Evolutionary conservation across 1,140 invertebrate species (phyloP), one percentile per base, ranked within the genome.

Genomic region (Drosophila serrata): DNA sequence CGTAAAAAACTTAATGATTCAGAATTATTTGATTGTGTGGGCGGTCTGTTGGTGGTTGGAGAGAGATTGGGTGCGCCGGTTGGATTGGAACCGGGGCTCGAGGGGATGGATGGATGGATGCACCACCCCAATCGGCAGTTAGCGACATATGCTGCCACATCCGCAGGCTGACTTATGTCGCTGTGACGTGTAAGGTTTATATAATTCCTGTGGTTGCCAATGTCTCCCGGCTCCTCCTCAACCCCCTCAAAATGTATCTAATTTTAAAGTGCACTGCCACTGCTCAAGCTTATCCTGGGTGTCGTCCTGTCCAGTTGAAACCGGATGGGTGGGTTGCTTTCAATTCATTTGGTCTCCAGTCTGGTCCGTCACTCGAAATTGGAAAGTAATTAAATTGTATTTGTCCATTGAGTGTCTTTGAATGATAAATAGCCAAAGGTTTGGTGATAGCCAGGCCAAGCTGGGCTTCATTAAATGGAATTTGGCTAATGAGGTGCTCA

Each of bases 21-120:
- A 77, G 84, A 90, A 86, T 82, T 75, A 88, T 92, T 92, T 91
- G 86, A 92, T 92, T 92, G 90, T 85, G 90, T 92, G 91, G 91
- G 91, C 84, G 90, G 81, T 76, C 81, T 85, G 78, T 79, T 90
- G 68, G 69, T 72, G 62, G 65, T 69, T 51, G 43, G 43, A 65
- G 60, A 65, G 60, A 51, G 61, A 35, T 51, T 77, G 57, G 58
- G 42, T 69, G 75, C 48, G 58, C 6, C 46, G 39, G 27, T 31
- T 31, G 45, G 31, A n/a, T 17, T 53, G 35, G n/a, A 12, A 57
- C 27, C 48, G 33, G 24, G 35, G 40, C 31, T 60, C 27, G 6
- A n/a, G 7, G 15, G 27, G 55, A 29, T 17, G 8, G 29, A 11
- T 31, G 27, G 48, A 53, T 19, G 15, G 43, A 56, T 62, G 56